Evolutionary conservation across 1,140 invertebrate species (phyloP), one percentile per base, ranked within the genome.

Genomic region (Diabrotica virgifera): DNA sequence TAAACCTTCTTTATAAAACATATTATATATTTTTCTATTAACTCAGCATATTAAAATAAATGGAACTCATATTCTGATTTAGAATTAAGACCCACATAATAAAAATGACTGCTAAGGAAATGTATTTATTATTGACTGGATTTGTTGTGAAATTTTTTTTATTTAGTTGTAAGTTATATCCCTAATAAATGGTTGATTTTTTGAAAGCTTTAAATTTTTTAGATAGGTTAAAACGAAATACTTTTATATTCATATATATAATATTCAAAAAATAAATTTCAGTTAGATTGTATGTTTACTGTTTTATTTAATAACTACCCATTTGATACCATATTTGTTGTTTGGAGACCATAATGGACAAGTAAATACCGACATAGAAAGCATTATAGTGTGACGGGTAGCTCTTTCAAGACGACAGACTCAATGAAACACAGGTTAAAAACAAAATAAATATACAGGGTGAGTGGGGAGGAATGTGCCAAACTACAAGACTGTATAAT

Each of bases 161-260:
- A 55, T 55, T 55, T 55, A 9, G 6, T 14, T 55, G 6, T 57
- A 57, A 12, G 36, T 37, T 37, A 57, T 57, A 36, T 24, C 24
- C 24, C 24, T 12, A 57, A 53, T 57, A 36, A 36, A 36, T 40
- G 9, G n/a, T 57, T 57, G 10, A 57, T 57, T 57, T 57, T 12
- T 12, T 36, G 55, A 57, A 57, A 57, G 55, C 55, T 57, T 57
- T 40, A 57, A 55, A 57, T 57, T 40, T 57, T 57, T 57, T 12
- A 57, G 12, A n/a, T 46, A 46, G n/a, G 40, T n/a, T 46, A 46
- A 46, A 46, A 46, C 6, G n/a, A 46, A 46, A 46, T 46, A 46
- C 40, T 46, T 46, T 46, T 46, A 46, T 46, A 46, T 46, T 46
- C 24, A 24, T 24, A n/a, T 46, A 46, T 46, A n/a, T n/a, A n/a